Percentiles rank a stretch among this genome's conserved stretches.
Evolutionary conservation across 2,113 vertebrate species (phyloP).

Genomic region (Corapipo altera): DNA sequence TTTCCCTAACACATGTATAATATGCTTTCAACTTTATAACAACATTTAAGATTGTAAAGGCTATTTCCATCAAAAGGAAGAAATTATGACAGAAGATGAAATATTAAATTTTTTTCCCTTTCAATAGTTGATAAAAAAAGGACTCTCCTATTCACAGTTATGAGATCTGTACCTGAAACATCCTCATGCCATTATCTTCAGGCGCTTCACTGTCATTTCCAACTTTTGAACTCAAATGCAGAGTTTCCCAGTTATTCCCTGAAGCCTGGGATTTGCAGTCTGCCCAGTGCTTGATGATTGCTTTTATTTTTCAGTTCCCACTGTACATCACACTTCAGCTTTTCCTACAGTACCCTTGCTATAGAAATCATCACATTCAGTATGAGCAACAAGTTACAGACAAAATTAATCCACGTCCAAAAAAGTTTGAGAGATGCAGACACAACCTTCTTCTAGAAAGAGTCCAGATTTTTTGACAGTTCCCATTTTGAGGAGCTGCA

Average conservation of each 20-base stretch:
- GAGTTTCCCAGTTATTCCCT: not conserved
- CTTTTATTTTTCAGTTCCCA: not conserved
- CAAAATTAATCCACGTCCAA: not conserved
- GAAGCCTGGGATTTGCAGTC: not conserved
- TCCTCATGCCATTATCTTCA: not conserved
- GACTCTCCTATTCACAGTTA: not conserved
- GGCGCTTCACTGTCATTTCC: not conserved
- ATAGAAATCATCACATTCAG: not conserved
- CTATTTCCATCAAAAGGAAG: not conserved
- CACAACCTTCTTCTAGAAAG: not conserved
- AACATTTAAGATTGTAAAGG: not conserved
- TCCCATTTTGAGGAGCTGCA: not conserved
- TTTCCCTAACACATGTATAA: not conserved
- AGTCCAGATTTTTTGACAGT: not conserved
- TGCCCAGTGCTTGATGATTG: not conserved
- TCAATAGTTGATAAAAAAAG: not conserved
- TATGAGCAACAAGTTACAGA: rapidly evolving
- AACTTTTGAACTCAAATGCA: not conserved
- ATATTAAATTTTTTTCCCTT: not conserved
- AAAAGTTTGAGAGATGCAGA: not conserved
- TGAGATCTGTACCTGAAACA: not conserved
- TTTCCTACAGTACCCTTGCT: not conserved
- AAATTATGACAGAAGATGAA: not conserved
- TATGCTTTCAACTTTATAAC: not conserved
- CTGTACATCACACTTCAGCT: not conserved